Conservation (phyloP, 2,113 vertebrate species). For the Nerophis ophidion region DNA sequence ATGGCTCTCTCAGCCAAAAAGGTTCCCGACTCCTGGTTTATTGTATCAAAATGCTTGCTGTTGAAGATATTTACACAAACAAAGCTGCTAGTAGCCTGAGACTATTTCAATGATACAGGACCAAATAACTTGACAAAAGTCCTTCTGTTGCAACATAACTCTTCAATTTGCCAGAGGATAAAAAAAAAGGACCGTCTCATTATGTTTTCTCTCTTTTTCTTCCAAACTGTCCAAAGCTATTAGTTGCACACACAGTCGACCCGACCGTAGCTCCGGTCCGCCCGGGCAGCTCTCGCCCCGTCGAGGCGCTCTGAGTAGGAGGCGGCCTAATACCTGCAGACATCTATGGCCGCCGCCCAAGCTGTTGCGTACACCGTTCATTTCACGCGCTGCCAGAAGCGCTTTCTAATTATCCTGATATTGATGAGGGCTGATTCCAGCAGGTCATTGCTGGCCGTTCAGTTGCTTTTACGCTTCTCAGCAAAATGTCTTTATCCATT, state of each 20-base stretch:
- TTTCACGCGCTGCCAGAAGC: constrained; percentile 73
- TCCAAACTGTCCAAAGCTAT: constrained; percentile 10
- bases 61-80: too few species aligned
- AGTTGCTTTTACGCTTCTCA: constrained; percentile 65
- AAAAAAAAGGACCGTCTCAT: background rate
- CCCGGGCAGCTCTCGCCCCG: constrained; percentile 22
- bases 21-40: too few species aligned
- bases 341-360: constrained; percentile 61
- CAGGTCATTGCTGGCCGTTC: constrained; percentile 73
- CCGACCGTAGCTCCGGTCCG: constrained; percentile 13
- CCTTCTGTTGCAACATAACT: too few species aligned
- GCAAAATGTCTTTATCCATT: constrained; percentile 75
- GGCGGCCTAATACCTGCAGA: constrained; percentile 62
- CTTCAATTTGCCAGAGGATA: background rate
- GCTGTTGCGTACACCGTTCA: constrained; percentile 59
- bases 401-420: constrained; percentile 76
- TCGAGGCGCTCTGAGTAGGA: constrained; percentile 36
- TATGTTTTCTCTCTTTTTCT: background rate
- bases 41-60: too few species aligned
- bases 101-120: too few species aligned
- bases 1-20: too few species aligned
- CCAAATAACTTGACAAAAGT: too few species aligned
- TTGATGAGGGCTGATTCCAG: constrained; percentile 73
- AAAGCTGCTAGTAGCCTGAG: too few species aligned
- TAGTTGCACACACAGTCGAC: constrained; percentile 22